phyloP scores from a whole-genome alignment of 2,113 vertebrate genomes.

The Rhinopomastus cyanomelas region DNA sequence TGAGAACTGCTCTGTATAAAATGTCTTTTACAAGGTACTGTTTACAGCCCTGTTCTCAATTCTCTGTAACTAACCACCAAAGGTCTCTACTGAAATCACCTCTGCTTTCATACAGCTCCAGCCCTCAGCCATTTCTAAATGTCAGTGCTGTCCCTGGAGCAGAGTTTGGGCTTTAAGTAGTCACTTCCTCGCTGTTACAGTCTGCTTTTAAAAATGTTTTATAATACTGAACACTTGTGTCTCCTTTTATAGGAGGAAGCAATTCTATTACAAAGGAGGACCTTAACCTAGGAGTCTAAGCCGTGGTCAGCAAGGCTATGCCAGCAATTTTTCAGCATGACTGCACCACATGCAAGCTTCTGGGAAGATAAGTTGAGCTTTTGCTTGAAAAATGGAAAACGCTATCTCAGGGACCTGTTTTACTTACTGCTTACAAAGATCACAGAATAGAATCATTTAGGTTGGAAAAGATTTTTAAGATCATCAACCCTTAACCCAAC shows the following conservation, averaged over 20 bases:
- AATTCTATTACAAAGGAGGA: background rate
- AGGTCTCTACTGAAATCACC: constrained; percentile 1
- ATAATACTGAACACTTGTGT: background rate
- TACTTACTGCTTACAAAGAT: background rate
- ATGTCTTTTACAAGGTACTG: background rate
- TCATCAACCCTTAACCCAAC: too few relatives aligned
- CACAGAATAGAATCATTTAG: background rate
- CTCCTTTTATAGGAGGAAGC: background rate
- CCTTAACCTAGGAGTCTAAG: background rate
- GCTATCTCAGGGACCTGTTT: background rate
- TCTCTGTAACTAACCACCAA: constrained; percentile 1
- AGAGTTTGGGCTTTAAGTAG: background rate
- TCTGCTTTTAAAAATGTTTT: background rate
- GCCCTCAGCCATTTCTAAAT: background rate
- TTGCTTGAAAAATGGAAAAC: background rate
- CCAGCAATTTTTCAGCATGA: background rate
- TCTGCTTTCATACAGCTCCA: background rate
- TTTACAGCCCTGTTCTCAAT: background rate
- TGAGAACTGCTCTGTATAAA: background rate
- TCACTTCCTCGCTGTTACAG: background rate
- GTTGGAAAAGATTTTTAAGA: too few relatives aligned
- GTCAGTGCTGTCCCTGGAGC: constrained; percentile 14
- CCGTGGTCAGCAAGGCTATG: too few relatives aligned
- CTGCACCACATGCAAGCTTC: background rate
- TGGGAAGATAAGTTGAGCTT: background rate